Conservation (phyloP, 2,113 vertebrate genomes). For the Orycteropus afer region DNA sequence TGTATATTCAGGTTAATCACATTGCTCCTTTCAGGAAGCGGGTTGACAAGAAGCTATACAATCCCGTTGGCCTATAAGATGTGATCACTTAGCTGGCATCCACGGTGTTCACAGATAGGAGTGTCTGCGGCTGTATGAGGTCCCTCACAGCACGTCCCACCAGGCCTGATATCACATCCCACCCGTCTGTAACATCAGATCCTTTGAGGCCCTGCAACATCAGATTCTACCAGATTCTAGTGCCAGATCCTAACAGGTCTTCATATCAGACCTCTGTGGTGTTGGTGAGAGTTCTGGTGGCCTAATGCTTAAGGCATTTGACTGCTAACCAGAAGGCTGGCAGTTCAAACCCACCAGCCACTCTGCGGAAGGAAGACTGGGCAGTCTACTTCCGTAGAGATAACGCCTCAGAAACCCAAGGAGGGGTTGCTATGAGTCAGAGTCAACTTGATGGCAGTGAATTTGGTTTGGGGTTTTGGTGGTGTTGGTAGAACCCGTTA, state of each 20-base stretch:
- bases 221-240: background rate
- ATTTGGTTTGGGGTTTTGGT: too few relatives aligned
- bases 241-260: background rate
- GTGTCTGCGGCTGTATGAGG: constrained; percentile 33
- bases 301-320: too few relatives aligned
- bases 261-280: background rate
- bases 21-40: background rate
- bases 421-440: too few relatives aligned
- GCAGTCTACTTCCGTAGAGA: too few relatives aligned
- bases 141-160: background rate
- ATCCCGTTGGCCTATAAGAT: background rate
- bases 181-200: background rate
- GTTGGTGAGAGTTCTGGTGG: too few relatives aligned
- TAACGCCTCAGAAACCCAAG: too few relatives aligned
- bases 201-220: background rate
- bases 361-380: too few relatives aligned
- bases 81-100: background rate
- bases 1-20: background rate
- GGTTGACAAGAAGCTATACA: background rate
- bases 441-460: too few relatives aligned
- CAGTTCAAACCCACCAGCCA: too few relatives aligned
- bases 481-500: background rate
- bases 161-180: background rate
- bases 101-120: background rate
- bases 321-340: too few relatives aligned